Evolutionary conservation across 2,888 invertebrate species (phyloP).

Genomic region (Taphrorychus bicolor): DNA sequence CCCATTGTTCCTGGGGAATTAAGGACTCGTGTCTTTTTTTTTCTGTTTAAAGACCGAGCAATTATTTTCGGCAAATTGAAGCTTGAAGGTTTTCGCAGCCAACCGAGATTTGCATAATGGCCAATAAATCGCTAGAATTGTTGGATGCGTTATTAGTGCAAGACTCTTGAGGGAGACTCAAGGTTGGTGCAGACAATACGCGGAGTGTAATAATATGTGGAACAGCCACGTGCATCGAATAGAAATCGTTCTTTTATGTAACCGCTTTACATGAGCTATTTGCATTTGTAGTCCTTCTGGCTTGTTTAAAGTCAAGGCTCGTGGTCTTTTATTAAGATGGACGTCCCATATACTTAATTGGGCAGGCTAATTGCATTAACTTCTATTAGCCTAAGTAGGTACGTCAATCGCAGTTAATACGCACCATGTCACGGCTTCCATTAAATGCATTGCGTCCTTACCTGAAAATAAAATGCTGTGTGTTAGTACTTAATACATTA

Average conservation of each 20-base stretch:
- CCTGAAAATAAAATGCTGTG: no score
- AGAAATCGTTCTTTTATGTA: conserved; percentile 12
- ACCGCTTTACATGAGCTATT: conserved; percentile 13
- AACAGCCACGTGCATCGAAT: conserved; percentile 20
- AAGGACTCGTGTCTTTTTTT: neutral
- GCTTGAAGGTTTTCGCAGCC: neutral
- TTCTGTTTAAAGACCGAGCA: neutral
- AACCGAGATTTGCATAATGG: neutral
- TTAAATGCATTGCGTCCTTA: neutral
- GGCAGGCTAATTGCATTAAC: conserved; percentile 11
- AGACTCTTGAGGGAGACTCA: conserved; percentile 1
- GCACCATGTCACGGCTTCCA: neutral
- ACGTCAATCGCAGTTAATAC: neutral
- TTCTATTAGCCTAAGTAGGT: neutral
- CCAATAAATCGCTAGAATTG: neutral
- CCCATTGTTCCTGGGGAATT: neutral
- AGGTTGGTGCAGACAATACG: conserved; percentile 18
- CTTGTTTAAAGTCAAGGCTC: conserved; percentile 25
- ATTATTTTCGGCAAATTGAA: conserved; percentile 1
- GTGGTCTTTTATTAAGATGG: conserved; percentile 11
- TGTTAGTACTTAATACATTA: no score
- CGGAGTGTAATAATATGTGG: conserved; percentile 17
- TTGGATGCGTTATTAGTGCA: neutral
- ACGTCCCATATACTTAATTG: conserved; percentile 9
- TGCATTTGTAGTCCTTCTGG: conserved; percentile 11